These are phyloP conservation scores for Oxygymnocypris stewartii DNA, from an alignment of 2,113 vertebrate species.

Conservation along the genomic window DNA sequence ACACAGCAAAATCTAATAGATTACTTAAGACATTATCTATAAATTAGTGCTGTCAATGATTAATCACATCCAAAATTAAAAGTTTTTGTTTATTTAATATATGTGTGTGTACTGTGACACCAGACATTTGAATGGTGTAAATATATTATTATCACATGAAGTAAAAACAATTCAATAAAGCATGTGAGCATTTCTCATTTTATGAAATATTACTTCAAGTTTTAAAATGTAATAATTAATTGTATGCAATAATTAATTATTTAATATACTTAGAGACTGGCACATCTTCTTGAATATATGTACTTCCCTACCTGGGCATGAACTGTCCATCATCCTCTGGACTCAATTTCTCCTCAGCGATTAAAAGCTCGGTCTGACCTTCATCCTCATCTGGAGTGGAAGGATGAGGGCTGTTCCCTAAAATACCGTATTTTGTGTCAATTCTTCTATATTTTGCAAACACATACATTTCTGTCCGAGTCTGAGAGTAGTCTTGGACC, in stretches of 20 bases:
- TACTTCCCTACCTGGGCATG: constrained; percentile 86
- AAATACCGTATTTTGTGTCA: neutral
- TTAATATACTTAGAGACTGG: neutral
- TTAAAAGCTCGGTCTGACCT: constrained; percentile 90
- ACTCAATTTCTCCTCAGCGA: constrained; percentile 96
- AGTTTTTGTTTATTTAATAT: too few relatives aligned
- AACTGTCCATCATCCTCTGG: constrained; percentile 93
- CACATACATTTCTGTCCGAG: neutral
- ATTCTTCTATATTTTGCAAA: neutral
- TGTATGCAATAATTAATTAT: neutral
- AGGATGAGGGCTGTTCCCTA: constrained; percentile 95
- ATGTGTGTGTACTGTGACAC: too few relatives aligned
- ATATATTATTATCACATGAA: neutral
- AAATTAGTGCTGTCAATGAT: neutral
- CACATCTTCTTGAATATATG: neutral
- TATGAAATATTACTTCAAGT: neutral
- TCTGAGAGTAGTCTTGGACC: neutral
- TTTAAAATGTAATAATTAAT: neutral
- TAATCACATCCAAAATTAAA: too few relatives aligned
- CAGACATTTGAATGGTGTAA: neutral
- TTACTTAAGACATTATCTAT: neutral
- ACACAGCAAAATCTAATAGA: neutral
- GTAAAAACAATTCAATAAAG: neutral
- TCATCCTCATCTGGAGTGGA: constrained; percentile 96
- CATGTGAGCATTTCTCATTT: neutral